Base-by-base conservation (phyloP, 2,888 invertebrate genomes). In the Gibbula magus region DNA sequence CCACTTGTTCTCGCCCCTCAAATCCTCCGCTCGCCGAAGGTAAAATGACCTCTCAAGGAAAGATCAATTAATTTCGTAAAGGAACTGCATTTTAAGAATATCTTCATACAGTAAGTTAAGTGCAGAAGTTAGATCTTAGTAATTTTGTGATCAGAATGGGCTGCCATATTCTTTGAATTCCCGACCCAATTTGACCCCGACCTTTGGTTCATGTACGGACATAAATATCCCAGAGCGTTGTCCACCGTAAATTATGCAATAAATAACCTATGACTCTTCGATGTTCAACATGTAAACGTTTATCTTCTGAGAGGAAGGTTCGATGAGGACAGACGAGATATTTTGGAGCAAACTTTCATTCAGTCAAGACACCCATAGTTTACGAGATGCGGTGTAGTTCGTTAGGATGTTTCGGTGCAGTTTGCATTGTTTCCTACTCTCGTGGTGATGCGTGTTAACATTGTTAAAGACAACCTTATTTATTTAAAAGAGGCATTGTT, bases 201-300 rank as follows among this genome's bases (percentile, higher is more conserved):
- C 18, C 16, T 8, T 70, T 16, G 70, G 70, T 70, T 70, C 70
- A 70, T 39, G 39, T 39, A 8, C 39, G 29, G 39, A 70, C 35
- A 70, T 35, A 35, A 32, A 20, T 70, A 8, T 70, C 16, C 10
- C 20, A 18, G 25, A 35, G 29, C 70, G 10, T 29, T 39, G 70
- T 32, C 70, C 70, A 70, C 39, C 70, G 70, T 70, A 70, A 70
- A 70, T 70, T 70, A 70, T 70, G 70, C 39, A 70, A 70, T 70
- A 70, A 70, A 70, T 70, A 70, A 70, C 35, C 70, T 35, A 10
- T 20, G 70, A 35, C 56, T 56, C 56, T 13, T 56, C 20, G 56
- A 20, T 22, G 56, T 35, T 32, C 35, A 39, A 35, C 32, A 32
- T 20, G 32, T 70, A 70, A 70, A 70, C 70, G 35, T 70, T 32